These are phyloP conservation scores for Campylorhamphus procurvoides DNA, from an alignment of 2,113 vertebrate genomes.

Conservation along the genomic window DNA sequence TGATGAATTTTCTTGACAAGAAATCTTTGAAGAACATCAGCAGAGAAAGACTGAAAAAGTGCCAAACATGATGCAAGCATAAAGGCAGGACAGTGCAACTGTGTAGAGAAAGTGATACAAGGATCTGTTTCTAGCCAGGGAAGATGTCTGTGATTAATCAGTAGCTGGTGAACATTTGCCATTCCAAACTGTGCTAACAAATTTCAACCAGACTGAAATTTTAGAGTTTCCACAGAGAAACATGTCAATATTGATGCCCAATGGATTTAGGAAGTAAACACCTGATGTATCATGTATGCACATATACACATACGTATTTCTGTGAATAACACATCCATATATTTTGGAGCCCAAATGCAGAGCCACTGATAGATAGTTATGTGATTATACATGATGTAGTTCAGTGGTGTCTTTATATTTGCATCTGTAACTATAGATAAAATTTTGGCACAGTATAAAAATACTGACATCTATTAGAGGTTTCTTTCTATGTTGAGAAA, in stretches of 20 bases:
- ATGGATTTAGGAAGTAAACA: not conserved
- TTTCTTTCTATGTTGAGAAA: constrained; percentile 23
- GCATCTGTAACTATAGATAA: not conserved
- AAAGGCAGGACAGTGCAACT: not conserved
- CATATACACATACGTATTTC: not conserved
- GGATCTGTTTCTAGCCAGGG: not conserved
- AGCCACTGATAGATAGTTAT: not conserved
- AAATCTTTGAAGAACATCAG: not conserved
- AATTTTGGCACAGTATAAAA: not conserved
- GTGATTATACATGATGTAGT: not conserved
- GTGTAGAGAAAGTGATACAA: not conserved
- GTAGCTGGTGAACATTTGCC: not conserved
- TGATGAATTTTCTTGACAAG: not conserved
- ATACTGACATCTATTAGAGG: not conserved
- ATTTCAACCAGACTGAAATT: not conserved
- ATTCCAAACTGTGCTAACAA: not conserved
- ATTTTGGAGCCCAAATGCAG: not conserved
- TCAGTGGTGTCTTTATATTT: not conserved
- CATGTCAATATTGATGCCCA: not conserved
- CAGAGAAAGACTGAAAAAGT: not conserved
- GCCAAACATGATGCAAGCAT: not conserved
- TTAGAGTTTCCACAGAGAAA: not conserved
- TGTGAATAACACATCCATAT: not conserved
- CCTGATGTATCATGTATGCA: not conserved
- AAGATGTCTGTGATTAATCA: not conserved